A percentile compares a stretch with the other conserved stretches of the same genome.
Evolutionary conservation across 2,888 invertebrate genomes (phyloP).

Genomic region (Griposia aprilina): DNA sequence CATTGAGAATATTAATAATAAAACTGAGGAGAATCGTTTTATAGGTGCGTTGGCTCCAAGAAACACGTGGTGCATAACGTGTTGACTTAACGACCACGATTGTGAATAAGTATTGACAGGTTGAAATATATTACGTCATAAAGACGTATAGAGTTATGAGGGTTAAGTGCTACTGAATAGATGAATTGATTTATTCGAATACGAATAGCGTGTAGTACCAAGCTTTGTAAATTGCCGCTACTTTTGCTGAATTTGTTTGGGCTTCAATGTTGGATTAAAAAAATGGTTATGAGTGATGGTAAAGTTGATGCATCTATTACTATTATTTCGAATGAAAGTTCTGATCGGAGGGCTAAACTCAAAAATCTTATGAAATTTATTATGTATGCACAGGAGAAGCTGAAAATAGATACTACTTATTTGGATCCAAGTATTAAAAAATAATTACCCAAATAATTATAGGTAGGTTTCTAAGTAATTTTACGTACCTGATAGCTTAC

Average conservation of each 20-base stretch:
- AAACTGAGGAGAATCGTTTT: slow-evolving; percentile 26
- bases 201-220: background rate
- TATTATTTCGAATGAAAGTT: background rate
- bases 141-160: slow-evolving; percentile 17
- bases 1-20: slow-evolving; percentile 36
- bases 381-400: too few species aligned
- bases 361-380: too few species aligned
- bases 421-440: too few species aligned
- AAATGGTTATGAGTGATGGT: background rate
- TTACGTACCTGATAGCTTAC: too few species aligned
- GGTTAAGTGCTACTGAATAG: slow-evolving; percentile 24
- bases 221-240: background rate
- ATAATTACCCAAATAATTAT: too few species aligned
- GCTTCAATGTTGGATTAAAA: background rate
- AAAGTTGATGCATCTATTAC: background rate
- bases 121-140: slow-evolving; percentile 49
- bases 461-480: too few species aligned
- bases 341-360: too few species aligned
- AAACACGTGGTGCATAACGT: slow-evolving; percentile 44
- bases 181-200: slow-evolving; percentile 22
- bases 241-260: background rate
- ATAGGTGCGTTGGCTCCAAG: slow-evolving; percentile 33
- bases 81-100: slow-evolving; percentile 27
- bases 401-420: too few species aligned
- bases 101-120: slow-evolving; percentile 39